These are phyloP conservation scores for Chaetogeoica ovagalla DNA, from an alignment of 2,888 invertebrate genomes.

Conservation along the genomic window DNA sequence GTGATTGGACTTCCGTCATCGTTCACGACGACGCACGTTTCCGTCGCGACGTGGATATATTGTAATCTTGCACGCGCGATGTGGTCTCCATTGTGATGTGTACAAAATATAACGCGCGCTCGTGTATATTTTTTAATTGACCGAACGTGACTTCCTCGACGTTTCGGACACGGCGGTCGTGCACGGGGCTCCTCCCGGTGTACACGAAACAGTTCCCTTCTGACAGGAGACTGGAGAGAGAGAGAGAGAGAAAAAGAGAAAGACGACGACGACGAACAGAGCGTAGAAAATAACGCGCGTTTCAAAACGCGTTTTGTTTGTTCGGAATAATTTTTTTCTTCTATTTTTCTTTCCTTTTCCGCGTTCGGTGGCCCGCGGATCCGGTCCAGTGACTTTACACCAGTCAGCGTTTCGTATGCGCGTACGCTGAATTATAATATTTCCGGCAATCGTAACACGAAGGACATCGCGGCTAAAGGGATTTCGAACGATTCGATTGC, in stretches of 20 bases:
- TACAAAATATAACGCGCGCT: not conserved
- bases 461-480: no score
- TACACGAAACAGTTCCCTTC: not conserved
- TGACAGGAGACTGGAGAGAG: no score
- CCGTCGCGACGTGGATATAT: constrained; percentile 35
- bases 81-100: constrained; percentile 16
- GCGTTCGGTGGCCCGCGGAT: no score
- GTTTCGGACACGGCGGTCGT: constrained; percentile 46
- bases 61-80: constrained; percentile 18
- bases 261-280: not conserved
- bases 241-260: no score
- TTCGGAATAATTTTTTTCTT: not conserved
- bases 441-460: no score
- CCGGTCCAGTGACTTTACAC: no score
- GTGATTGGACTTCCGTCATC: constrained; percentile 37
- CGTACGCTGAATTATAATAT: no score
- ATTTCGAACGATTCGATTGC: no score
- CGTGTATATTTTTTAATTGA: constrained; percentile 48
- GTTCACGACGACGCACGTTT: constrained; percentile 17
- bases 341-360: no score
- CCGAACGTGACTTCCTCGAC: constrained; percentile 50
- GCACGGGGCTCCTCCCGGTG: constrained; percentile 26
- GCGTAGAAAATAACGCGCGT: not conserved
- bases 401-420: no score
- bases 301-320: not conserved